Base-by-base conservation (phyloP, 2,113 vertebrate genomes). In the Crotophaga sulcirostris region DNA sequence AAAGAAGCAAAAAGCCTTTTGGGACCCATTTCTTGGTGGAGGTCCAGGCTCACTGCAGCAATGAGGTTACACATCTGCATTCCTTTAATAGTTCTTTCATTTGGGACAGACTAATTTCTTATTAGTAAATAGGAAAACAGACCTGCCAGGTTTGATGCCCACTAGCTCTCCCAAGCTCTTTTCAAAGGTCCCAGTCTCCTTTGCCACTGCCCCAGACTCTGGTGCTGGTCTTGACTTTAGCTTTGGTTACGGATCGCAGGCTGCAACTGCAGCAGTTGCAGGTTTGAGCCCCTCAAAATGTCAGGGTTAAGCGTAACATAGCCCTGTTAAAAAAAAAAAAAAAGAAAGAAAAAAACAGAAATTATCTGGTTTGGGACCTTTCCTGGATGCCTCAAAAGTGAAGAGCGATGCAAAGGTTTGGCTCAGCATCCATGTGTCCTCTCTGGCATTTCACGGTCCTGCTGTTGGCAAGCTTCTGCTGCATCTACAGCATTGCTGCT, bases 341-440 rank as follows among this genome's bases (percentile, higher is more conserved):
- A 18, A 7, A 5, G 2, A 8, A 10, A 8, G 38, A 13, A 24
- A 24, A 62, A 2, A 6, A 1, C 25, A 5, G 54, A 60, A 20
- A 6, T n/a, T n/a, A 29, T 11, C 29, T 28, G 40, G 8, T 47
- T 20, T 80, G 29, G 49, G 76, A 56, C 54, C 55, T 49, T 69
- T 66, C 31, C 23, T 4, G 21, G 45, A 28, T 2, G 38, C 14
- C 38, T 79, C 1, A 0, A 10, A 31, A 64, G 44, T 0, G 2
- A 69, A 7, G 3, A 6, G 69, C 0, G 0, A 49, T 17, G 38
- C 2, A 7, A n/a, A 29, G 60, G 34, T 16, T 2, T 24, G 20
- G 49, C 12, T 70, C 23, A 20, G 78, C 3, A 0, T 26, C n/a
- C 0, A 0, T 2, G 0, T 2, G 9, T 51, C 28, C 63, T 54